phyloP scores from a whole-genome alignment of 2,888 invertebrate genomes.

The Sinhomidia bicolor region DNA sequence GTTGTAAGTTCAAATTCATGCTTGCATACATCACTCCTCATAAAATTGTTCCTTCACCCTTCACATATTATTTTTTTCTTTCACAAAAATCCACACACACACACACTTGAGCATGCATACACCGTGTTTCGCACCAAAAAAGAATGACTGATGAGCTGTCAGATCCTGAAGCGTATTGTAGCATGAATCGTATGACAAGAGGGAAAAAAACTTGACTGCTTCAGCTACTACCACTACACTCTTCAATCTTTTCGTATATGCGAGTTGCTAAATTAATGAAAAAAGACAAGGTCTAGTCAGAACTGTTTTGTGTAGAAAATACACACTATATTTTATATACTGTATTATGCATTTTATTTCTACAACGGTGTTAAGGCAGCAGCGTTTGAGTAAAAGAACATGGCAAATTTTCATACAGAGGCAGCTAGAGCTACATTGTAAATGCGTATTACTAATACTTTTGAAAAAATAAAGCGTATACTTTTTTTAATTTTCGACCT shows the following conservation, averaged over 20 bases:
- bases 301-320: constrained; percentile 16
- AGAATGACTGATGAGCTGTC: constrained; percentile 76
- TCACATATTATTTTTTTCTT: constrained; percentile 18
- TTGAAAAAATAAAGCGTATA: too few relatives aligned
- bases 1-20: constrained; percentile 29
- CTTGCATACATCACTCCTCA: constrained; percentile 16
- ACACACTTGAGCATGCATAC: constrained; percentile 1
- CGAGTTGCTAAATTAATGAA: constrained; percentile 64
- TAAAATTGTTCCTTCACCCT: constrained; percentile 50
- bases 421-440: not conserved
- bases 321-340: not conserved
- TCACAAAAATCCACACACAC: constrained; percentile 32
- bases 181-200: constrained; percentile 64
- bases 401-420: not conserved
- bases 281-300: constrained; percentile 67
- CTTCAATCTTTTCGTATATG: constrained; percentile 69
- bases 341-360: not conserved
- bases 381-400: too few relatives aligned
- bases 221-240: constrained; percentile 49
- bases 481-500: too few relatives aligned
- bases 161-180: constrained; percentile 63
- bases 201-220: constrained; percentile 60
- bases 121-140: constrained; percentile 56
- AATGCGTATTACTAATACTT: not conserved
- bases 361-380: not conserved